A percentile compares a stretch with the other conserved stretches of the same genome.
Evolutionary conservation across 2,888 invertebrate genomes (phyloP).

Genomic region (Dasysyrphus tricinctus): DNA sequence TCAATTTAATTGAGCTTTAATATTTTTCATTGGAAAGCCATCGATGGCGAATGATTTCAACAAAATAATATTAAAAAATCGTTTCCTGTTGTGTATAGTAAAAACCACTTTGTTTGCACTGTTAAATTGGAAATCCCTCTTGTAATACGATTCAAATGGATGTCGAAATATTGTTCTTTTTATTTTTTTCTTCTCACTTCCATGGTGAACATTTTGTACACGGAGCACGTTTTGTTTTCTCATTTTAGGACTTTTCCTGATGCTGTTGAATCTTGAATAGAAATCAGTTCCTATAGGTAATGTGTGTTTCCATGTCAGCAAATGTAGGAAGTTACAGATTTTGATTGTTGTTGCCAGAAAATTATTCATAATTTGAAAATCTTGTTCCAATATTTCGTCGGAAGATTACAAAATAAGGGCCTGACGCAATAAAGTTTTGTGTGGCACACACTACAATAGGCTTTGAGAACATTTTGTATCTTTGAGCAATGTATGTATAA

Average conservation of each 20-base stretch:
- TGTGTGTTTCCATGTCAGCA: not conserved
- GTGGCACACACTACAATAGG: not conserved
- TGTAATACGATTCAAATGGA: not conserved
- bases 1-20: not conserved
- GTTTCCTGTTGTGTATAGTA: not conserved
- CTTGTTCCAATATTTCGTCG: not conserved
- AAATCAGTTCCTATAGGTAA: not conserved
- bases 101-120: not conserved
- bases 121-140: not conserved
- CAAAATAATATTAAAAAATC: not conserved
- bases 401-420: not conserved
- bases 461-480: not conserved
- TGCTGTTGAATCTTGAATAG: not conserved
- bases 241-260: not conserved
- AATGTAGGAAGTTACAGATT: not conserved
- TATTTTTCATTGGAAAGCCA: not conserved
- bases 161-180: not conserved
- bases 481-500: not conserved
- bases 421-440: not conserved
- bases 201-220: not conserved
- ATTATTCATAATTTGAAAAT: not conserved
- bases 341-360: not conserved
- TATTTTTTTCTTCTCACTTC: not conserved
- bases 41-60: not conserved
- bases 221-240: not conserved